Evolutionary conservation across 1,140 invertebrate species (phyloP).

Genomic region (Uloborus diversus): DNA sequence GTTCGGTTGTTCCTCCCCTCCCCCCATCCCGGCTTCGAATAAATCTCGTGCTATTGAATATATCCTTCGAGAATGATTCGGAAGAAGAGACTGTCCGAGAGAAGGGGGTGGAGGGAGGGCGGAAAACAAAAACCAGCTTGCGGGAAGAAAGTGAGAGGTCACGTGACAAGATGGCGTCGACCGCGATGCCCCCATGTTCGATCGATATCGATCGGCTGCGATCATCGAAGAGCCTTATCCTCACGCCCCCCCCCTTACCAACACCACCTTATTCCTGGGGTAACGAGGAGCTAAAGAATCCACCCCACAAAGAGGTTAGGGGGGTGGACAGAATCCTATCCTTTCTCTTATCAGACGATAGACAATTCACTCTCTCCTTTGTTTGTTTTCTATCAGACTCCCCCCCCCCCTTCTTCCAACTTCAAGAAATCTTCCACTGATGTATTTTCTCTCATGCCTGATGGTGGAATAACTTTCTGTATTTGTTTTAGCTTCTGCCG

Average conservation of each 20-base stretch:
- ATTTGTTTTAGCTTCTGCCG: too few relatives aligned
- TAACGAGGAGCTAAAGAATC: conserved; percentile 18
- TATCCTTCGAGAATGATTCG: too few relatives aligned
- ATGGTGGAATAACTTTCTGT: too few relatives aligned
- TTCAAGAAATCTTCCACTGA: too few relatives aligned
- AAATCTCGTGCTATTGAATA: too few relatives aligned
- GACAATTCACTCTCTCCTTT: not conserved
- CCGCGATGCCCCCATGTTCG: conserved; percentile 17
- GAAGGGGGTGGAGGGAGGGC: not conserved
- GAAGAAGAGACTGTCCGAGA: not conserved
- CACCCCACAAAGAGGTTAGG: not conserved
- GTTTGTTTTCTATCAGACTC: not conserved
- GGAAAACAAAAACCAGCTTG: conserved; percentile 2
- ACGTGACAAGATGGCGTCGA: conserved; percentile 51
- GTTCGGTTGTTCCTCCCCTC: too few relatives aligned
- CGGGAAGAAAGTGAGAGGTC: conserved; percentile 44
- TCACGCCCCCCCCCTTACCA: not conserved
- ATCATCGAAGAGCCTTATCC: not conserved
- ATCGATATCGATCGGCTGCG: conserved; percentile 36
- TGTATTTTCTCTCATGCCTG: too few relatives aligned
- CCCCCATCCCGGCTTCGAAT: too few relatives aligned
- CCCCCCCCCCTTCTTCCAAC: too few relatives aligned
- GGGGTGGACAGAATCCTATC: not conserved
- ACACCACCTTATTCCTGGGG: conserved; percentile 10
- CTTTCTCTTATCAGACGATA: not conserved